phyloP scores from a whole-genome alignment of 2,797 vertebrate species.

The Anableps anableps region DNA sequence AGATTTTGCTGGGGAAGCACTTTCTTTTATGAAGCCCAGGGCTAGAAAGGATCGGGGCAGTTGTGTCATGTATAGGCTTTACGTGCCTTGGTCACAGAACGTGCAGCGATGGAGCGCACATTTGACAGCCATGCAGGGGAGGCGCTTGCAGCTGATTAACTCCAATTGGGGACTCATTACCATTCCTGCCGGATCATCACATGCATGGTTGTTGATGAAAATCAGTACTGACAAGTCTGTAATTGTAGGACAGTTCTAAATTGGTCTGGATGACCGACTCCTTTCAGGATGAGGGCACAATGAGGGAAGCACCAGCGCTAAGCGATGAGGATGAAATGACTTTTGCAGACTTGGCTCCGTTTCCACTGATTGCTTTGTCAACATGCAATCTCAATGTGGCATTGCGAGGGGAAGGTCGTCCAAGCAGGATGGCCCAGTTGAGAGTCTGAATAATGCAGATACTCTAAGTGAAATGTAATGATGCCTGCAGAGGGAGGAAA shows the following conservation, averaged over 20 bases:
- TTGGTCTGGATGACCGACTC: slow-evolving; percentile 62
- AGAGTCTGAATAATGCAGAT: slow-evolving; percentile 49
- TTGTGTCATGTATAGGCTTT: slow-evolving; percentile 17
- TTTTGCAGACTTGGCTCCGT: slow-evolving; percentile 39
- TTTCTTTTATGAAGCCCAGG: slow-evolving; percentile 60
- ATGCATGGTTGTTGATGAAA: slow-evolving; percentile 74
- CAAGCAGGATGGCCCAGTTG: slow-evolving; percentile 32
- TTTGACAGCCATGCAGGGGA: slow-evolving; percentile 38
- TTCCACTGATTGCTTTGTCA: slow-evolving; percentile 66
- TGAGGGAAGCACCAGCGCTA: slow-evolving; percentile 19
- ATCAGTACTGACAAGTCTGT: slow-evolving; percentile 74
- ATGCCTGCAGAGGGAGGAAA: slow-evolving; percentile 9
- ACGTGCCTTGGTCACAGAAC: slow-evolving; percentile 13
- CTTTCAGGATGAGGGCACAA: slow-evolving; percentile 43
- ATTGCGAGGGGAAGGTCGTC: slow-evolving; percentile 38
- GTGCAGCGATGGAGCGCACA: neutral
- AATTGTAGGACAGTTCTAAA: slow-evolving; percentile 72
- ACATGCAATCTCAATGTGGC: slow-evolving; percentile 49
- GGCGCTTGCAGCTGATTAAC: slow-evolving; percentile 65
- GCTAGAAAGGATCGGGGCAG: slow-evolving; percentile 20
- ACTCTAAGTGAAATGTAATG: slow-evolving; percentile 46
- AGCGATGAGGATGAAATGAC: slow-evolving; percentile 40
- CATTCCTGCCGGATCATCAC: slow-evolving; percentile 71
- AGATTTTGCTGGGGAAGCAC: slow-evolving; percentile 47
- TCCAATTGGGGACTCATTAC: slow-evolving; percentile 73